These are phyloP conservation scores for Laupala kohalensis DNA, from an alignment of 1,140 invertebrate genomes.

Conservation along the genomic window DNA sequence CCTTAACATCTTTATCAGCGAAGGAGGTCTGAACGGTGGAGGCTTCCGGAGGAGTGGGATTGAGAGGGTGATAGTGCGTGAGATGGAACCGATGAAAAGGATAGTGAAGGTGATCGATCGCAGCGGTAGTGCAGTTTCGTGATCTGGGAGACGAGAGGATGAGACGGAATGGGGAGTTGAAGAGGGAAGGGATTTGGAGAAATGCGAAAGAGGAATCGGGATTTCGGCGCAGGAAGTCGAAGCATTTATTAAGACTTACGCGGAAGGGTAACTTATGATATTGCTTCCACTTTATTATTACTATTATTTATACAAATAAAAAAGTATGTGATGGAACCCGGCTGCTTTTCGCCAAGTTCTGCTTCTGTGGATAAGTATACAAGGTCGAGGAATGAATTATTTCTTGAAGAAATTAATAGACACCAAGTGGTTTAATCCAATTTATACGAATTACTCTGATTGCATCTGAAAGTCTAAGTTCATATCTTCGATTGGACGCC, in stretches of 20 bases:
- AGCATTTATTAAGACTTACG: neutral
- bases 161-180: too few species aligned
- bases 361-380: neutral
- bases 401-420: neutral
- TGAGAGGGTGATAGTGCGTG: too few species aligned
- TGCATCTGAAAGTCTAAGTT: neutral
- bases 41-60: neutral
- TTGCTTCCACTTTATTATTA: neutral
- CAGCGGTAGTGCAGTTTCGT: neutral
- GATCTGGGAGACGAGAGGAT: too few species aligned
- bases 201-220: too few species aligned
- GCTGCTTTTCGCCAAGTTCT: neutral
- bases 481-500: neutral
- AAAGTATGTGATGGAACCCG: neutral
- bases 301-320: neutral
- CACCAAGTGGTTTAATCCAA: neutral
- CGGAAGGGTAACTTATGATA: neutral
- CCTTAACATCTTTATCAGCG: neutral
- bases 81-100: neutral
- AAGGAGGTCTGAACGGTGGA: neutral
- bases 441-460: neutral
- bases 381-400: neutral
- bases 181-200: too few species aligned
- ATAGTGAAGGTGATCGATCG: neutral
- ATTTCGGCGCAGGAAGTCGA: neutral